phyloP scores from a whole-genome alignment of 2,888 invertebrate genomes.

The Chaetogeoica ovagalla region DNA sequence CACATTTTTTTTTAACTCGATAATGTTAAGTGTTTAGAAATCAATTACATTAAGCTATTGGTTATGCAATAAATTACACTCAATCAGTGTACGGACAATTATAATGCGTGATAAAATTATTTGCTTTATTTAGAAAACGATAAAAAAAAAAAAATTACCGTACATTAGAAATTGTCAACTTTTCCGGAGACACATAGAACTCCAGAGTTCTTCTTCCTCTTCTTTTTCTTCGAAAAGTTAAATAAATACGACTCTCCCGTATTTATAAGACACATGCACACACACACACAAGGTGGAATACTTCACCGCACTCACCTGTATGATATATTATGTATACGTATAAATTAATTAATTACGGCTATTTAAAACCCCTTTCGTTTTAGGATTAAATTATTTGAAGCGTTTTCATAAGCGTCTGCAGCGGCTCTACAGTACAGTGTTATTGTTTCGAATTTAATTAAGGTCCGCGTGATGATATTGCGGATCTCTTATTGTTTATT shows the following conservation, averaged over 20 bases:
- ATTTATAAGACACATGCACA: slow-evolving; percentile 1
- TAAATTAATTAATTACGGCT: slow-evolving; percentile 35
- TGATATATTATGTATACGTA: background rate
- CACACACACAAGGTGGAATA: background rate
- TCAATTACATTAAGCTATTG: no score
- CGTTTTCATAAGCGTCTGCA: slow-evolving; percentile 7
- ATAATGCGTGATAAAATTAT: no score
- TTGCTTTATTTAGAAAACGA: no score
- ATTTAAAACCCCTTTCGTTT: slow-evolving; percentile 40
- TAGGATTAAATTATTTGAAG: slow-evolving; percentile 22
- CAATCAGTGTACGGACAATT: no score
- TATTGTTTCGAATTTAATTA: slow-evolving; percentile 28
- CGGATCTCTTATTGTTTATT: slow-evolving; percentile 17
- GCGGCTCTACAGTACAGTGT: background rate
- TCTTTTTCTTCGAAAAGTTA: background rate
- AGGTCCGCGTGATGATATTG: background rate
- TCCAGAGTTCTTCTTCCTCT: no score
- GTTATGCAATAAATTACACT: no score
- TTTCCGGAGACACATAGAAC: no score
- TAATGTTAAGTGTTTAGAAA: no score
- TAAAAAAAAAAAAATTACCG: no score
- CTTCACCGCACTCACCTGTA: no score
- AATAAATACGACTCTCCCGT: slow-evolving; percentile 32
- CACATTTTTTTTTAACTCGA: no score
- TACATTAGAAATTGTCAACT: no score